These are phyloP conservation scores for Sisor rabdophorus DNA, from an alignment of 2,113 vertebrate genomes.

Conservation along the genomic window DNA sequence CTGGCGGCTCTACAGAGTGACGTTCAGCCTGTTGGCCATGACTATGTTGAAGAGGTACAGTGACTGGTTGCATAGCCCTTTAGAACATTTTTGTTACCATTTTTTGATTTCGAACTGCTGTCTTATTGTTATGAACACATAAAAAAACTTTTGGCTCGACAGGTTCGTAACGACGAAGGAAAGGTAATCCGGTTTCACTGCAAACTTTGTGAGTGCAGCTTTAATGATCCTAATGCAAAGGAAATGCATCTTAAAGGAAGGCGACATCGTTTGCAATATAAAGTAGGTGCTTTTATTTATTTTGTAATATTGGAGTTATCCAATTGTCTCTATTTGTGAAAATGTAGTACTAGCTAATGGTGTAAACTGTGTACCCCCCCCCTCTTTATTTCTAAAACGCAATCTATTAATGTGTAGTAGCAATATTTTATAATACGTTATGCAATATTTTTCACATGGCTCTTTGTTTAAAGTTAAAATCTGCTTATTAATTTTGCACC, in stretches of 20 bases:
- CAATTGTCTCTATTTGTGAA: too few species aligned
- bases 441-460: too few species aligned
- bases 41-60: conserved; percentile 95
- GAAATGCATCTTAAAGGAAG: conserved; percentile 97
- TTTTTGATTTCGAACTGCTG: background rate
- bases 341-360: too few species aligned
- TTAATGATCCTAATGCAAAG: conserved; percentile 97
- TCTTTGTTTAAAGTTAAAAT: too few species aligned
- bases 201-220: conserved; percentile 96
- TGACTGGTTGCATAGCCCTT: too few species aligned
- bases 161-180: conserved; percentile 97
- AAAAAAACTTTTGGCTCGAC: background rate
- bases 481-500: too few species aligned
- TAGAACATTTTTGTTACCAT: background rate
- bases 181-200: conserved; percentile 98
- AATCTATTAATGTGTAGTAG: too few species aligned
- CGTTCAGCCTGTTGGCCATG: conserved; percentile 95
- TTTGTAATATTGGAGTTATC: too few species aligned
- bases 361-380: too few species aligned
- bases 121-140: background rate
- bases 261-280: conserved; percentile 91
- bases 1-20: conserved; percentile 91
- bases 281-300: conserved; percentile 67
- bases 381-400: too few species aligned
- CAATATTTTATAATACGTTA: too few species aligned